phyloP scores from a whole-genome alignment of 2,113 vertebrate species.

The Tautogolabrus adspersus region DNA sequence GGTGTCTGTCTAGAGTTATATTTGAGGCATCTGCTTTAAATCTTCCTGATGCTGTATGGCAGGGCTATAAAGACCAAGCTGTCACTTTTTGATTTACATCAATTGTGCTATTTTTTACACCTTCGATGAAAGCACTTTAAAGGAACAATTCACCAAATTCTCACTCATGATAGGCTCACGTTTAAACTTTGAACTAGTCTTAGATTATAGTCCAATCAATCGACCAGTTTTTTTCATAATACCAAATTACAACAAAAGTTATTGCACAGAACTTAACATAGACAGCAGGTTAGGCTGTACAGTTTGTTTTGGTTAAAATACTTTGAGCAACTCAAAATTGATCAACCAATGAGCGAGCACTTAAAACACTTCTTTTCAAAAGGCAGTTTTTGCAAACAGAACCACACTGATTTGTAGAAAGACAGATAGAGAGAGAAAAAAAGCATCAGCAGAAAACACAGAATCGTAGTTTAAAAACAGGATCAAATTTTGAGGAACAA shows the following conservation, averaged over 20 bases:
- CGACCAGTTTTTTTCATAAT: background rate
- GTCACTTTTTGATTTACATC: conserved; percentile 64
- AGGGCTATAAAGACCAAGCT: conserved; percentile 60
- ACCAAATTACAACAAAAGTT: background rate
- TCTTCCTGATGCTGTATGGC: conserved; percentile 50
- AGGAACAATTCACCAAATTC: background rate
- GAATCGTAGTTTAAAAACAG: too few species aligned
- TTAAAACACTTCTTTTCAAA: too few species aligned
- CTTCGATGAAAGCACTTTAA: conserved; percentile 23
- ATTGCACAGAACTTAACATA: too few species aligned
- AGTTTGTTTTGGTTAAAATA: too few species aligned
- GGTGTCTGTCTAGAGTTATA: conserved; percentile 43
- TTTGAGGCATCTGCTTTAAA: conserved; percentile 73
- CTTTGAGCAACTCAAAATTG: too few species aligned
- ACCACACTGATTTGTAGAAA: too few species aligned
- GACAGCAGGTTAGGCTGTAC: too few species aligned
- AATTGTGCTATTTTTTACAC: conserved; percentile 29
- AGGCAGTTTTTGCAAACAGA: too few species aligned
- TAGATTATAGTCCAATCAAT: background rate
- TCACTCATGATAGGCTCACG: background rate
- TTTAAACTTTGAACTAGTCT: background rate
- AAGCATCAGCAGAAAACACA: too few species aligned
- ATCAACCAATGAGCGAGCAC: too few species aligned
- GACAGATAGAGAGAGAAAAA: too few species aligned
- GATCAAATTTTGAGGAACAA: too few species aligned